Evolutionary conservation across 2,888 invertebrate species (phyloP).

Genomic region (Gymnosoma rotundatum): DNA sequence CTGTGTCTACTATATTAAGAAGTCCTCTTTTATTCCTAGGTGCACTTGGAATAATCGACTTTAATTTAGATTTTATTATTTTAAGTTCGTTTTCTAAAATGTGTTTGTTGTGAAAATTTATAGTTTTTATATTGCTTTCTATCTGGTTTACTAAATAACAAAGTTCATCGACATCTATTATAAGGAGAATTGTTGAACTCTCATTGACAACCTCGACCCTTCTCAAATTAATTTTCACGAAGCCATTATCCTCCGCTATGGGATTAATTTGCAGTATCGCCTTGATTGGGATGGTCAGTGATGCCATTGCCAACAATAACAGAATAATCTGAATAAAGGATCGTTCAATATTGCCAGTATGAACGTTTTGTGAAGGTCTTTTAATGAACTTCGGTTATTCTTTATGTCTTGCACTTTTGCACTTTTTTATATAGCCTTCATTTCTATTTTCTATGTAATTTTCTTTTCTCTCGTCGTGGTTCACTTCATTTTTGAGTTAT

Average conservation of each 20-base stretch:
- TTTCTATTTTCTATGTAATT: not conserved
- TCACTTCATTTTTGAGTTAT: not conserved
- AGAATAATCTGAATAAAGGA: not conserved
- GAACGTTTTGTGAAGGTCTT: not conserved
- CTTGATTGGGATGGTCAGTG: not conserved
- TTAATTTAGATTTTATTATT: no score
- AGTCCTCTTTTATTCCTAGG: no score
- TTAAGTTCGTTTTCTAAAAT: no score
- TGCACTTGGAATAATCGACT: no score
- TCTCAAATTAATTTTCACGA: not conserved
- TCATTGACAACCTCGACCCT: not conserved
- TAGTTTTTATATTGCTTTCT: no score
- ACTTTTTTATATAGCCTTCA: not conserved
- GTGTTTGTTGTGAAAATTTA: no score
- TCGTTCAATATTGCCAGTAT: conserved; percentile 7
- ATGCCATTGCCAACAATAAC: not conserved
- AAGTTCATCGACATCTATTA: not conserved
- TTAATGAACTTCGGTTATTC: not conserved
- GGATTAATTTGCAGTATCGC: not conserved
- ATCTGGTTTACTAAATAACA: no score
- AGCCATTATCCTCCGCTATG: not conserved
- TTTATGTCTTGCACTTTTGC: not conserved
- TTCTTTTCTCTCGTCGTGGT: not conserved
- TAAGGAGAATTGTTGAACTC: not conserved
- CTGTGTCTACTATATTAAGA: no score